Base-by-base conservation (phyloP, 2,113 vertebrate genomes). In the Tursiops truncatus region DNA sequence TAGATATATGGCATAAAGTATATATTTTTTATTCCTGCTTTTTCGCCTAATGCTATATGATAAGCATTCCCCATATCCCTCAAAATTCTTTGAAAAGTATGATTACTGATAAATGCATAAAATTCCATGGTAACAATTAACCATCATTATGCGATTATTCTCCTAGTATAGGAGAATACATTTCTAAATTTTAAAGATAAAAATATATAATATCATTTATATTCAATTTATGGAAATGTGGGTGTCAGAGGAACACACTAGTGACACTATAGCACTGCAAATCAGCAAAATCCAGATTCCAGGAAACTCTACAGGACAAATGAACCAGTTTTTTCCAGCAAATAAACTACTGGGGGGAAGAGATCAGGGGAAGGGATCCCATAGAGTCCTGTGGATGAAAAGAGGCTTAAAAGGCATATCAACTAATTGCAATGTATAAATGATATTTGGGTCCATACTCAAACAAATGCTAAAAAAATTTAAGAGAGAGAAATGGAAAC, bases 1-100 rank as follows among this genome's bases (percentile, higher is more conserved):
- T 41, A 79, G 8, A 25, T 68, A 47, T 44, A n/a, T 47, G 3
- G 11, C 6, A 63, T 6, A 38, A 28, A 14, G 0, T 85, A 36
- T 18, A 50, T 82, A 44, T n/a, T 73, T 94, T 95, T 89, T 18
- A 88, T 41, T 76, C 70, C 36, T 82, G 44, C 38, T 33, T 25
- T 44, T 67, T 56, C 31, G 53, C 21, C 33, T 56, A 36, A 84
- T 41, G 33, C 47, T 58, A 50, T 70, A 25, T 41, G 28, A 85
- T 80, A 81, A 80, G 14, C 38, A 89, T 93, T 79, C 14, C 47
- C 25, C 15, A 2, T 74, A 33, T 71, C 44, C 25, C 44, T 88
- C 60, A 95, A 21, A 88, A 53, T 79, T 62, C 44, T 94, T 94
- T 85, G n/a, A 86, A 92, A 96, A 95, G 25, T 83, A 26, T 79